phyloP scores from a whole-genome alignment of 2,113 vertebrate genomes.

The Callospermophilus lateralis region DNA sequence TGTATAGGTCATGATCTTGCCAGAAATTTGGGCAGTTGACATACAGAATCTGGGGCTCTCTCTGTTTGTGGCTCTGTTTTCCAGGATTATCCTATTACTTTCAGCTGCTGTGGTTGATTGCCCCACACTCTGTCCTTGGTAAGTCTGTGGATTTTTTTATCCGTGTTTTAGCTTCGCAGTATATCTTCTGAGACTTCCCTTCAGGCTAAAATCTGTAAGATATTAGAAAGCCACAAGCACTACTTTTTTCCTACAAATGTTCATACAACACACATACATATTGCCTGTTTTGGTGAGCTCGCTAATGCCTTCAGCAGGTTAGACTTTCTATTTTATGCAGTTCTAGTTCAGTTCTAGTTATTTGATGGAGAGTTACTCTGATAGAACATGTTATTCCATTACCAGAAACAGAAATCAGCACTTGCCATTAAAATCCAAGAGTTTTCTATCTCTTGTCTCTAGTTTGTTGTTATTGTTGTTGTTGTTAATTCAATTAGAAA shows the following conservation, averaged over 20 bases:
- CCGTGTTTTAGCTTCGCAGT: neutral
- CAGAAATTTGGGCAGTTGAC: neutral
- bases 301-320: neutral
- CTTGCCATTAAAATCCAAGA: neutral
- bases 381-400: neutral
- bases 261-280: neutral
- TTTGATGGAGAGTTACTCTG: neutral
- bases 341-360: conserved; percentile 11
- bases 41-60: neutral
- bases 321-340: neutral
- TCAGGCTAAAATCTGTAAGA: neutral
- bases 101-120: neutral
- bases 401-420: conserved; percentile 27
- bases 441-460: neutral
- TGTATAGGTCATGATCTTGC: neutral
- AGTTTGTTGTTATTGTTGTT: neutral
- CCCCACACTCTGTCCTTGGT: neutral
- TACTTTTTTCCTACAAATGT: neutral
- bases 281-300: neutral
- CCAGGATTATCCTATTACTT: neutral
- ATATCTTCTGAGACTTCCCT: neutral
- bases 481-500: neutral
- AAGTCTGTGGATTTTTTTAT: neutral
- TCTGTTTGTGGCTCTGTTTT: neutral
- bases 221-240: neutral